Evolutionary conservation across 2,113 vertebrate species (phyloP).

Genomic region (Coturnix japonica): DNA sequence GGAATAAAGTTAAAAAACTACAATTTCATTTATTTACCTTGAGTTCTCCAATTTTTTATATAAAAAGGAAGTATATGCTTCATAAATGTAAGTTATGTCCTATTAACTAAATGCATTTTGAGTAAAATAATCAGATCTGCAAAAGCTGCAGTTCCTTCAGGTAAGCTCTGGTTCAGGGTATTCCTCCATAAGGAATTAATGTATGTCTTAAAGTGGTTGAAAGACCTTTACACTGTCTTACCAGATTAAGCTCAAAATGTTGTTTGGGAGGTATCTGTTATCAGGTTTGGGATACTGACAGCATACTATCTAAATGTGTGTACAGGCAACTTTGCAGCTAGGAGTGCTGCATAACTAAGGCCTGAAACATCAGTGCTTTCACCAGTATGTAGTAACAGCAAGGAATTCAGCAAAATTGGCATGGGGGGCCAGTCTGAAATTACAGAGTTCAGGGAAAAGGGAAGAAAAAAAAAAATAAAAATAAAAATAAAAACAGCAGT

Average conservation of each 20-base stretch:
- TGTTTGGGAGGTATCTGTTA: background rate
- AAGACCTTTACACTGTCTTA: background rate
- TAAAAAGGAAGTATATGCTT: background rate
- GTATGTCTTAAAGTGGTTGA: background rate
- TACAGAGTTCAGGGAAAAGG: background rate
- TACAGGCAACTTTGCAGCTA: background rate
- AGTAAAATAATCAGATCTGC: background rate
- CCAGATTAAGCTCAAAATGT: background rate
- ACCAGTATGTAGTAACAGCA: background rate
- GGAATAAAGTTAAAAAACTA: background rate
- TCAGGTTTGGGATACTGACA: background rate
- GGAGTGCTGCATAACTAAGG: background rate
- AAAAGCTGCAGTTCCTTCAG: background rate
- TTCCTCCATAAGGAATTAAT: background rate
- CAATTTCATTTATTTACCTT: background rate
- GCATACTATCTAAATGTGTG: fast-evolving
- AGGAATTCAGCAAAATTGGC: fast-evolving
- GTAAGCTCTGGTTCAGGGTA: background rate
- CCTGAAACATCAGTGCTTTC: background rate
- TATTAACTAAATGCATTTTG: background rate
- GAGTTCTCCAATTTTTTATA: background rate
- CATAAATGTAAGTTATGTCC: background rate
- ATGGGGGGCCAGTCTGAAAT: background rate
- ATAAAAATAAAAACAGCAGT: background rate
- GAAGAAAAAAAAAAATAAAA: background rate